A percentile compares a stretch with the other conserved stretches of the same genome.
Evolutionary conservation across 2,888 invertebrate species (phyloP).

Genomic region (Cataglyphis livida): DNA sequence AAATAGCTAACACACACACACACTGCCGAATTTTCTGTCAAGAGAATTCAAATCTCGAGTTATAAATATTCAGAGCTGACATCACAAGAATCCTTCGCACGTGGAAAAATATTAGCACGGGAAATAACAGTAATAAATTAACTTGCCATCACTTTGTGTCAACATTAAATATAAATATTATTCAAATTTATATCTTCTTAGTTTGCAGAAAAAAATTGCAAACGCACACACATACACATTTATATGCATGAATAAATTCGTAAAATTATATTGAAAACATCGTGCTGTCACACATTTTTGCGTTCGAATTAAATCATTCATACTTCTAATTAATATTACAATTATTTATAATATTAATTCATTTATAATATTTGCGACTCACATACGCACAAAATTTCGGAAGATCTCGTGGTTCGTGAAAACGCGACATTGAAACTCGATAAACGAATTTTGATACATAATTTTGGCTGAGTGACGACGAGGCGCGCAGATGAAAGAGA

Average conservation of each 20-base stretch:
- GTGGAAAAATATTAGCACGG: not conserved
- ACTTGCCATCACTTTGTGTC: not conserved
- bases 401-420: constrained; percentile 12
- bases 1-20: constrained; percentile 10
- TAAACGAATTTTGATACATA: constrained; percentile 35
- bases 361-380: not conserved
- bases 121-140: constrained; percentile 6
- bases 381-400: not conserved
- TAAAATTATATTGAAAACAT: not conserved
- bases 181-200: not conserved
- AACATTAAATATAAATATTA: not conserved
- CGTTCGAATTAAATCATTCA: not conserved
- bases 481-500: constrained; percentile 18
- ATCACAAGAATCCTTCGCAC: constrained; percentile 21
- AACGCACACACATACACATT: not conserved
- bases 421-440: constrained; percentile 27
- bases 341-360: not conserved
- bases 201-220: not conserved
- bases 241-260: not conserved
- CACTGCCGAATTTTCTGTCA: not conserved
- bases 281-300: not conserved
- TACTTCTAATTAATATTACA: not conserved
- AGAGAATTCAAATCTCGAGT: not conserved
- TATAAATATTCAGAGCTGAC: not conserved
- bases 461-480: constrained; percentile 18